Evolutionary conservation across 2,113 vertebrate genomes (phyloP), one percentile per base, ranked within the genome.

Genomic region (Chiloscyllium plagiosum): DNA sequence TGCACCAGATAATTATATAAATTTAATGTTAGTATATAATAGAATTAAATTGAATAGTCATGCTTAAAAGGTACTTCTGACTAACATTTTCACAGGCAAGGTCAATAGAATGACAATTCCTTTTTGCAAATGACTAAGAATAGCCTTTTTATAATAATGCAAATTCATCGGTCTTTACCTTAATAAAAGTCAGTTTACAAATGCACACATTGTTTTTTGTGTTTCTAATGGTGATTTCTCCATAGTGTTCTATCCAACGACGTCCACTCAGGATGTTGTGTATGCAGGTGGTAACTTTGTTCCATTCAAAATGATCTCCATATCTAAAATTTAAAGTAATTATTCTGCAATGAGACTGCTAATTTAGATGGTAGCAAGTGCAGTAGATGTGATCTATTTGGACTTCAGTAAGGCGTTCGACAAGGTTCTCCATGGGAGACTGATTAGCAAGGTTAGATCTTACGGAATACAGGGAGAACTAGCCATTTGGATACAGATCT

Each of bases 191-290:
- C 85, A 99, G 99, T 97, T 99, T 99, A 97, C 99, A 99, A 97
- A 99, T 99, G 97, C 98, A 99, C 96, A 97, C 96, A 95, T 98
- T 98, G 97, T 98, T 98, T 97, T 98, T 99, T 96, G 97, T 99
- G 97, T 99, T 99, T 97, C 98, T 98, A 97, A 99, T 98, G 78
- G 99, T 99, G 96, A 99, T 98, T 97, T 99, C 99, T 96, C 99
- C 99, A 1, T 99, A 99, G 97, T 99, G 99, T 95, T 99, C 99
- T 96, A 99, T 99, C 99, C 99, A 99, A 96, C 99, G 98, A 70
- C 98, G 98, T 85, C 99, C 99, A 95, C 99, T 99, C 95, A 99
- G 99, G 97, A 99, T 99, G 98, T 99, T 99, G 97, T 99, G 99
- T 96, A 99, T 99, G 80, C 99, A 99, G 2, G 99, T 99, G 96